A percentile compares a stretch with the other conserved stretches of the same genome.
These are phyloP conservation scores for Temnothorax ravouxi DNA, from an alignment of 2,888 invertebrate species.

Conservation along the genomic window DNA sequence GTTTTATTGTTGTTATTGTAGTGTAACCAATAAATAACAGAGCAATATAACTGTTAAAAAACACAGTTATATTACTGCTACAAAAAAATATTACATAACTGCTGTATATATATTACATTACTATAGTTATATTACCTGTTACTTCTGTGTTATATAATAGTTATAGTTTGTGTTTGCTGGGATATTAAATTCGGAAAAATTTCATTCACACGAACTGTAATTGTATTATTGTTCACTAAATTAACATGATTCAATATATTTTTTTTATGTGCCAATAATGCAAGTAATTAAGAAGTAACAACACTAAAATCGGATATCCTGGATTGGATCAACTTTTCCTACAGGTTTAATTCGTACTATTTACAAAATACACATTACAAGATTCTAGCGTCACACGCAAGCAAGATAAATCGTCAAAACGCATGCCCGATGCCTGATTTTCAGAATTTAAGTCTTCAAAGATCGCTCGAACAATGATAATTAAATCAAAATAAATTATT, in stretches of 20 bases:
- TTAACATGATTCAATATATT: conserved; percentile 2
- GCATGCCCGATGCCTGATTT: conserved; percentile 28
- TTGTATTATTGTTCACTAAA: background rate
- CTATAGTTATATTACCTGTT: no score
- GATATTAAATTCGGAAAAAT: background rate
- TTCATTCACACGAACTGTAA: background rate
- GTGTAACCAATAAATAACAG: no score
- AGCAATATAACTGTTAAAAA: no score
- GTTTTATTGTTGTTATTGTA: no score
- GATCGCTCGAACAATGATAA: background rate
- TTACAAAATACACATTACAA: conserved; percentile 81
- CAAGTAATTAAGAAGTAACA: conserved; percentile 1
- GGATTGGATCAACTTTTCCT: conserved; percentile 12
- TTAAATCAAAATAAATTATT: conserved; percentile 14
- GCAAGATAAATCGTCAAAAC: conserved; percentile 54
- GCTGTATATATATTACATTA: no score
- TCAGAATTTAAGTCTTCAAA: conserved; percentile 19
- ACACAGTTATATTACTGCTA: no score
- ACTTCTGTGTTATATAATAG: no score
- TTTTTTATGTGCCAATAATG: background rate
- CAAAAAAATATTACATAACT: no score
- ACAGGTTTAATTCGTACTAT: conserved; percentile 79
- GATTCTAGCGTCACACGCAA: conserved; percentile 77
- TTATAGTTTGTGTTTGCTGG: no score
- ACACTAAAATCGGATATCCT: conserved; percentile 15